phyloP scores from a whole-genome alignment of 2,888 invertebrate species.

The Drosophila trichaetosa region DNA sequence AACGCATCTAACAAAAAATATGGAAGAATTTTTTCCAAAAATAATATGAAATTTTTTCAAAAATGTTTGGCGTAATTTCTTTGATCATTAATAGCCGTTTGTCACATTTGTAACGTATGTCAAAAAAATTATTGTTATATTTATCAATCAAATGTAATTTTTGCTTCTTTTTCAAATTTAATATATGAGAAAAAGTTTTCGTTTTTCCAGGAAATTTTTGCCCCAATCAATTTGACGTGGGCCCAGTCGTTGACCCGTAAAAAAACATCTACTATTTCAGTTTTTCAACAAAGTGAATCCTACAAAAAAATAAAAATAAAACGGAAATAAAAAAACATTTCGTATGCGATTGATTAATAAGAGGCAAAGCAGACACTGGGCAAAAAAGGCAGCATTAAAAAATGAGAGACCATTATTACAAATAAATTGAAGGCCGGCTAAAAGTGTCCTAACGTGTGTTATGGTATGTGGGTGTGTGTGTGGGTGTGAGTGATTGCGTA shows the following conservation, averaged over 20 bases:
- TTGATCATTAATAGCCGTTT: neutral
- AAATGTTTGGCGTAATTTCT: neutral
- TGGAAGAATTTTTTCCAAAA: neutral
- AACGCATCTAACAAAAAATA: neutral
- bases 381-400: conserved; percentile 62
- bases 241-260: conserved; percentile 26
- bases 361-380: conserved; percentile 23
- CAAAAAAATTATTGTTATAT: conserved; percentile 9
- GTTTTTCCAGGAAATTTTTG: conserved; percentile 9
- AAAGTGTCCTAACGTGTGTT: conserved; percentile 43
- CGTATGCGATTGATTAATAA: conserved; percentile 54
- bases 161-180: conserved; percentile 20
- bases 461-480: conserved; percentile 12
- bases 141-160: conserved; percentile 29
- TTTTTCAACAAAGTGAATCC: conserved; percentile 44
- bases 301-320: conserved; percentile 8
- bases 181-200: conserved; percentile 29
- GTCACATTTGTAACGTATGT: neutral
- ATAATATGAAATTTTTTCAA: neutral
- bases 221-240: conserved; percentile 57
- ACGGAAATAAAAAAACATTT: conserved; percentile 39
- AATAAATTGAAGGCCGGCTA: conserved; percentile 67
- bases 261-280: conserved; percentile 33
- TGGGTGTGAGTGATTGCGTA: conserved; percentile 24
- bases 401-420: conserved; percentile 69